Conservation (phyloP, 1,140 invertebrate genomes). For the Reticulitermes speratus region DNA sequence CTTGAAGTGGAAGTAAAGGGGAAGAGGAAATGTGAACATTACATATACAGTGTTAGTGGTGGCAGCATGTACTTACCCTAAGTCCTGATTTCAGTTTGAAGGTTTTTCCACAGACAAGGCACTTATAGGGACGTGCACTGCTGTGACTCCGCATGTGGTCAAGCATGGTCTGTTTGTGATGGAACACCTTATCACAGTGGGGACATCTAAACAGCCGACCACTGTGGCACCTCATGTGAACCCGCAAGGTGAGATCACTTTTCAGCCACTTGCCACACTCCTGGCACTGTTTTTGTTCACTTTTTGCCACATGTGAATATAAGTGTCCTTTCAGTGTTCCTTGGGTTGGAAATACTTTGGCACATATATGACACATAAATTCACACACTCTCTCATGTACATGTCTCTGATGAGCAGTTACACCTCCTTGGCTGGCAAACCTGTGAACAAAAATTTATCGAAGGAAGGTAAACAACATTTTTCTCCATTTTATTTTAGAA, state of each 20-base stretch:
- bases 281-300: background rate
- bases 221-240: background rate
- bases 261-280: background rate
- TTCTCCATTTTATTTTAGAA: too few relatives aligned
- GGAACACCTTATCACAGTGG: conserved; percentile 8
- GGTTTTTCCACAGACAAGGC: background rate
- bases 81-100: background rate
- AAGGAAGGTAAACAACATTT: too few relatives aligned
- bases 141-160: background rate
- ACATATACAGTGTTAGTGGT: too few relatives aligned
- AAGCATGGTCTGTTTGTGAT: background rate
- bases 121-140: background rate
- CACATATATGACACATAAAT: background rate
- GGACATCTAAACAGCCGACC: background rate
- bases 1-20: too few relatives aligned
- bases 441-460: background rate
- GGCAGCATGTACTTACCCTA: background rate
- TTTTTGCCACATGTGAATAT: background rate
- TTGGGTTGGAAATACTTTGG: background rate
- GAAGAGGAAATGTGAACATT: too few relatives aligned
- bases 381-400: background rate
- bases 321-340: background rate
- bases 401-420: background rate
- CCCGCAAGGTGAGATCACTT: background rate
- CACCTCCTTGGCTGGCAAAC: background rate